phyloP scores from a whole-genome alignment of 2,797 vertebrate species.

The Pipistrellus pipistrellus region DNA sequence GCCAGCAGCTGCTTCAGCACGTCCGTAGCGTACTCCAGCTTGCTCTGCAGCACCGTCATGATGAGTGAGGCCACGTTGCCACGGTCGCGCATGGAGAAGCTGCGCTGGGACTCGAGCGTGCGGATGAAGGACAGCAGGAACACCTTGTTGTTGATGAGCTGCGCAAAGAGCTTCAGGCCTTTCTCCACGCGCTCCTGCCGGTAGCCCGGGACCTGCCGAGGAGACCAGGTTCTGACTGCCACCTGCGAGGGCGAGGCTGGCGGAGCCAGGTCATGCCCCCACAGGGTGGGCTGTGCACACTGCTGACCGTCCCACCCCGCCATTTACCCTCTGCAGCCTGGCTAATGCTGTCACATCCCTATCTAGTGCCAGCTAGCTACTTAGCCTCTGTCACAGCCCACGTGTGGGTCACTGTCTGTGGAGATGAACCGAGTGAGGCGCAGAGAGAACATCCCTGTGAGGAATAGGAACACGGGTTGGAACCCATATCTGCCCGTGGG shows the following conservation, averaged over 20 bases:
- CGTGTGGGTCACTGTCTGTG: neutral
- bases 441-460: fast-evolving
- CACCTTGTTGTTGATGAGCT: constrained; percentile 99
- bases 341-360: neutral
- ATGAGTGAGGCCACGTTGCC: constrained; percentile 98
- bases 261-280: fast-evolving
- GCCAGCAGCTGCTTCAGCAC: constrained; percentile 98
- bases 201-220: constrained; percentile 95
- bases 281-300: fast-evolving
- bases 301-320: neutral
- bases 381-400: neutral
- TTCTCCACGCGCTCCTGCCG: constrained; percentile 97
- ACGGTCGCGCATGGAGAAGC: constrained; percentile 98
- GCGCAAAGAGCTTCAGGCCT: constrained; percentile 97
- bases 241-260: neutral
- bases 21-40: constrained; percentile 97
- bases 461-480: fast-evolving
- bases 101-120: constrained; percentile 96
- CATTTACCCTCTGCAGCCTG: neutral
- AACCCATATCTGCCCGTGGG: neutral
- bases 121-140: constrained; percentile 98
- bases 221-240: neutral
- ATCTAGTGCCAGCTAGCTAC: neutral
- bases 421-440: neutral
- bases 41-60: constrained; percentile 98